Conservation (phyloP, 1,140 invertebrate species). For the Belonocnema kinseyi region DNA sequence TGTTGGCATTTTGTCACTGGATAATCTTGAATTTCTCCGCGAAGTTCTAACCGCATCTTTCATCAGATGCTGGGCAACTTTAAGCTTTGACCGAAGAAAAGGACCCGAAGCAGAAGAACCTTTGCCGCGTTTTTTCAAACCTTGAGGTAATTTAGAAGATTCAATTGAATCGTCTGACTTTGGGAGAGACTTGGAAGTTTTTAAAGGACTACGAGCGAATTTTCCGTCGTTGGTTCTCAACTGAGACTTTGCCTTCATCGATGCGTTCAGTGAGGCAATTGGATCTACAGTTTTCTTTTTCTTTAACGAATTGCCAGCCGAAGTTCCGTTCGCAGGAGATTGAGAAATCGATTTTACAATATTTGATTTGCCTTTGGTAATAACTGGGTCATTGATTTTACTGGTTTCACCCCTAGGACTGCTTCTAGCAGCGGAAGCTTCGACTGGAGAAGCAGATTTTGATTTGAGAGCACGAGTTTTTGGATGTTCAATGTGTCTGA, state of each 20-base stretch:
- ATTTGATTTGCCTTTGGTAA: neutral
- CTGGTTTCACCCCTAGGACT: neutral
- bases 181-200: slow-evolving; percentile 34
- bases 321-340: neutral
- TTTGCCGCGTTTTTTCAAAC: slow-evolving; percentile 38
- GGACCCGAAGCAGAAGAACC: slow-evolving; percentile 34
- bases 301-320: slow-evolving; percentile 18
- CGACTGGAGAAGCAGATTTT: neutral
- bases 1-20: slow-evolving; percentile 62
- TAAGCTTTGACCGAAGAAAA: slow-evolving; percentile 34
- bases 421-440: neutral
- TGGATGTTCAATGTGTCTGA: slow-evolving; percentile 31
- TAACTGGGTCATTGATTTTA: neutral
- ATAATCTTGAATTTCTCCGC: slow-evolving; percentile 50
- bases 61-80: slow-evolving; percentile 36
- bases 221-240: slow-evolving; percentile 67
- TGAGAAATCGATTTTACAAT: neutral
- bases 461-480: slow-evolving; percentile 37
- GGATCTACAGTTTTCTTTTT: slow-evolving; percentile 56
- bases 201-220: slow-evolving; percentile 53
- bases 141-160: neutral
- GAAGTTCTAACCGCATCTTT: slow-evolving; percentile 38
- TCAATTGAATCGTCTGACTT: slow-evolving; percentile 41
- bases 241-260: slow-evolving; percentile 63
- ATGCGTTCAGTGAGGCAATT: slow-evolving; percentile 55